Evolutionary conservation across 1,140 invertebrate genomes (phyloP).

Genomic region (Drosophila nebulosa): DNA sequence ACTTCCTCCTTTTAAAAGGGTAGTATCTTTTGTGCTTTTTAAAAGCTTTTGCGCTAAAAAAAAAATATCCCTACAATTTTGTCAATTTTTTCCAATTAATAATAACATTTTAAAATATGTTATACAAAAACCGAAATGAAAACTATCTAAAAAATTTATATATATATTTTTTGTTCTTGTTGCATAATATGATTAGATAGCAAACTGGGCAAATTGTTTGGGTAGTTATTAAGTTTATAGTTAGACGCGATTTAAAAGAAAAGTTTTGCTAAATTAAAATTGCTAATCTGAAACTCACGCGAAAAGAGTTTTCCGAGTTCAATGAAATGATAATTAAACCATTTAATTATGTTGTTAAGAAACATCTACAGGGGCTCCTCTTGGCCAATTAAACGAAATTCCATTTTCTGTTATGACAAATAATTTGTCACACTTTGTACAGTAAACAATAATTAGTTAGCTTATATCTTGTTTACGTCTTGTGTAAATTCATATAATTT

Average conservation of each 20-base stretch:
- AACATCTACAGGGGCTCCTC: too few species aligned
- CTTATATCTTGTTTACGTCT: too few species aligned
- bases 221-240: not conserved
- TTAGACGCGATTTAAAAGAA: not conserved
- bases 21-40: conserved; percentile 47
- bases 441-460: too few species aligned
- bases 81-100: conserved; percentile 54
- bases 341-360: too few species aligned
- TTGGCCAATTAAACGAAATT: too few species aligned
- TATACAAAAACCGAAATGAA: conserved; percentile 3
- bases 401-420: too few species aligned
- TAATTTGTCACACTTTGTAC: too few species aligned
- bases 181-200: not conserved
- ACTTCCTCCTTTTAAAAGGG: not conserved
- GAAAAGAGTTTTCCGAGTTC: too few species aligned
- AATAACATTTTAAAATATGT: conserved; percentile 27
- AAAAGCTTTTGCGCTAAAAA: conserved; percentile 48
- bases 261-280: too few species aligned
- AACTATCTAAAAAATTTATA: conserved; percentile 22
- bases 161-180: conserved; percentile 8
- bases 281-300: too few species aligned
- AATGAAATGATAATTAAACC: too few species aligned
- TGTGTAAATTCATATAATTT: not conserved
- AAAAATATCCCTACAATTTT: conserved; percentile 68
- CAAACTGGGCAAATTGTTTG: not conserved